Percentiles rank a stretch among this genome's conserved stretches.
Evolutionary conservation across 2,888 invertebrate genomes (phyloP).

Genomic region (Eristalinus aeneus): DNA sequence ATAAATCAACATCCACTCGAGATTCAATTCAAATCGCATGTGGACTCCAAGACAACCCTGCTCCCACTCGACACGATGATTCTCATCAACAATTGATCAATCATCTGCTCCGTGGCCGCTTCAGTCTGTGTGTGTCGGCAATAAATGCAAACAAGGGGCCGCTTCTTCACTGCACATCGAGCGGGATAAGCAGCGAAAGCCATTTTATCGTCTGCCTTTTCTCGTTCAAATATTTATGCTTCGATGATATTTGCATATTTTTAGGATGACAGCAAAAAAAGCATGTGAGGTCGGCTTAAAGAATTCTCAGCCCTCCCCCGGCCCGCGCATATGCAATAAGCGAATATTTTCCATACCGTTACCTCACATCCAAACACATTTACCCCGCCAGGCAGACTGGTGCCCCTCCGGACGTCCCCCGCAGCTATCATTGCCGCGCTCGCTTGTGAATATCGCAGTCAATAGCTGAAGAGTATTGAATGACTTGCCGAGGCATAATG

Average conservation of each 20-base stretch:
- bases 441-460: slow-evolving; percentile 33
- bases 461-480: slow-evolving; percentile 23
- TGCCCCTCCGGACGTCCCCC: background rate
- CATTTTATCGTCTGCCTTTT: background rate
- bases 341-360: slow-evolving; percentile 15
- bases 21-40: background rate
- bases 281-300: background rate
- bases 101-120: background rate
- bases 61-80: background rate
- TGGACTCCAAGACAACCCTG: background rate
- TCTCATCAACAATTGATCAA: background rate
- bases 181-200: background rate
- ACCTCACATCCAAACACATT: background rate
- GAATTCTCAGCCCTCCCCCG: background rate
- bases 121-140: background rate
- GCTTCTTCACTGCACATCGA: background rate
- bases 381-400: background rate
- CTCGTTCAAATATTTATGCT: slow-evolving; percentile 29
- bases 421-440: background rate
- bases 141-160: background rate
- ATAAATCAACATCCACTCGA: background rate
- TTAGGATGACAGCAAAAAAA: background rate
- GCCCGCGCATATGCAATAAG: slow-evolving; percentile 7
- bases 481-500: slow-evolving; percentile 30
- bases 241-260: slow-evolving; percentile 37